Percentiles rank a stretch among this genome's conserved stretches.
Evolutionary conservation across 2,888 invertebrate species (phyloP).

Genomic region (Prostheceraeus crozeri): DNA sequence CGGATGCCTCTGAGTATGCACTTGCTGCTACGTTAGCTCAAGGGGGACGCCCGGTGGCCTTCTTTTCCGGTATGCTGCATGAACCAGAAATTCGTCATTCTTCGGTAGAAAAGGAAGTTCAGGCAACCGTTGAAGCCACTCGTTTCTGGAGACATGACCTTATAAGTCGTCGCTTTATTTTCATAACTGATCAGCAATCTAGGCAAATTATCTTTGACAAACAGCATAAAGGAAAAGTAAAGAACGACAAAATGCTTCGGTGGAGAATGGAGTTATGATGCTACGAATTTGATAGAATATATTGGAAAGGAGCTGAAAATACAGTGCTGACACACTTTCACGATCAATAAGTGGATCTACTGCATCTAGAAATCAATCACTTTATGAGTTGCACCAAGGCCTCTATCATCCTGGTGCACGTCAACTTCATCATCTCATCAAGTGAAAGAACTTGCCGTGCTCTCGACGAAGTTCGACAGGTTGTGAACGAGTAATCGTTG

Average conservation of each 20-base stretch:
- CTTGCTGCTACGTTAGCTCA: too few relatives aligned
- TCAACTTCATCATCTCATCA: constrained; percentile 37
- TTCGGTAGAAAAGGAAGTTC: too few relatives aligned
- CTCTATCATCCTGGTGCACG: constrained; percentile 41
- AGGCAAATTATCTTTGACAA: too few relatives aligned
- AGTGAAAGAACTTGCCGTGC: constrained; percentile 38
- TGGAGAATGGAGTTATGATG: constrained; percentile 34
- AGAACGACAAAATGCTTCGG: constrained; percentile 31
- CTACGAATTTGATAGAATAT: constrained; percentile 30
- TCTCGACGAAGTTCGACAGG: constrained; percentile 35
- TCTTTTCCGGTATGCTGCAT: too few relatives aligned
- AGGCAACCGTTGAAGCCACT: too few relatives aligned
- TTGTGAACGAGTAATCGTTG: constrained; percentile 14
- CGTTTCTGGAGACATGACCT: too few relatives aligned
- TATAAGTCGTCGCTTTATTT: too few relatives aligned
- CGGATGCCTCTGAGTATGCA: too few relatives aligned
- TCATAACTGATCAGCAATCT: too few relatives aligned
- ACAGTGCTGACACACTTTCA: constrained; percentile 26
- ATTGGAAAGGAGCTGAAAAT: constrained; percentile 29
- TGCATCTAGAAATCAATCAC: constrained; percentile 3
- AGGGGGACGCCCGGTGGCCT: too few relatives aligned
- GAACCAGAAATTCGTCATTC: too few relatives aligned
- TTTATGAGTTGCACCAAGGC: constrained; percentile 36
- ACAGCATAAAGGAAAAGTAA: too few relatives aligned
- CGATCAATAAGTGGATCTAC: background rate